phyloP scores from a whole-genome alignment of 2,113 vertebrate genomes.

The Actenoides lindsayi region DNA sequence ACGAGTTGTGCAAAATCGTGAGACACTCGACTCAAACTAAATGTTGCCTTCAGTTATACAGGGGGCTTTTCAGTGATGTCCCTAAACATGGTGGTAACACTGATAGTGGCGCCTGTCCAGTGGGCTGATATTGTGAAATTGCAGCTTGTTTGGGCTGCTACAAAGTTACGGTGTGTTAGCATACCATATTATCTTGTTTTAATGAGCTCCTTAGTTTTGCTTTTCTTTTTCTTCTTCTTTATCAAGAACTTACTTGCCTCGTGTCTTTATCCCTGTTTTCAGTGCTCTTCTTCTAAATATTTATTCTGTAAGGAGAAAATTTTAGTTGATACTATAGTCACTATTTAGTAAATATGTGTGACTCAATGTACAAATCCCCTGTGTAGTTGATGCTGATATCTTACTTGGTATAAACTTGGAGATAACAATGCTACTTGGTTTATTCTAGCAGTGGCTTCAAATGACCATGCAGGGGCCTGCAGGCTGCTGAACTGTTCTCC shows the following conservation, averaged over 20 bases:
- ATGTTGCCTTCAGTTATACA: neutral
- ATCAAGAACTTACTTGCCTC: neutral
- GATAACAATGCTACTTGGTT: neutral
- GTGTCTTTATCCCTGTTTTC: neutral
- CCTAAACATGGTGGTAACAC: neutral
- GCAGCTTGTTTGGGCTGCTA: neutral
- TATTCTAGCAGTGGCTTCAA: neutral
- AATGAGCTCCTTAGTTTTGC: neutral
- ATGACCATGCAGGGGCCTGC: neutral
- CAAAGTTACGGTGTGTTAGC: neutral
- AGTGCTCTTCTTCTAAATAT: neutral
- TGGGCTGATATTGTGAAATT: neutral
- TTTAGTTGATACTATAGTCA: accelerated
- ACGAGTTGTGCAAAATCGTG: neutral
- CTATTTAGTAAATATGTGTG: neutral
- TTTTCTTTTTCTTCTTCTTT: neutral
- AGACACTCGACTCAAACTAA: accelerated
- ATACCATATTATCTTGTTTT: neutral
- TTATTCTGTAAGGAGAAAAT: neutral
- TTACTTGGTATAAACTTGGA: neutral
- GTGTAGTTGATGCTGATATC: neutral
- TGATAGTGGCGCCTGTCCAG: accelerated
- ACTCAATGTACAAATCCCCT: neutral
- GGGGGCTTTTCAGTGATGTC: neutral
- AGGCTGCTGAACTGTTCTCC: neutral